These are phyloP conservation scores for Sycobia sp. DNA, from an alignment of 1,140 invertebrate genomes.

Conservation along the genomic window DNA sequence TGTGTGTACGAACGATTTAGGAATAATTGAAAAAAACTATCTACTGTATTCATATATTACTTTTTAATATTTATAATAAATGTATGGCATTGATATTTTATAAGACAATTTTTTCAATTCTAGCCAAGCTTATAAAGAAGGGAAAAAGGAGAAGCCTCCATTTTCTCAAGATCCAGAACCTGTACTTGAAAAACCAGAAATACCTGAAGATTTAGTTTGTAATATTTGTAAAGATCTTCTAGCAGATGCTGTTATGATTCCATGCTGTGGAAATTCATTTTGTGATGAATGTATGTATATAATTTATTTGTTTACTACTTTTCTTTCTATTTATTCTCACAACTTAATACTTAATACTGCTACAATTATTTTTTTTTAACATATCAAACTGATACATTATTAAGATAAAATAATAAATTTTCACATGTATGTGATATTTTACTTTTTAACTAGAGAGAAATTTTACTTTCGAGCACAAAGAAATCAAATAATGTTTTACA, in stretches of 20 bases:
- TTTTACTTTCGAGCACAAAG: too few species aligned
- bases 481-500: too few species aligned
- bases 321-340: too few species aligned
- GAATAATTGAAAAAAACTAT: conserved; percentile 30
- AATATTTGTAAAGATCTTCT: conserved; percentile 91
- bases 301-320: conserved; percentile 8
- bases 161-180: conserved; percentile 67
- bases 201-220: conserved; percentile 91
- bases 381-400: too few species aligned
- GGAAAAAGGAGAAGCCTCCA: conserved; percentile 71
- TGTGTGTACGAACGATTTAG: too few species aligned
- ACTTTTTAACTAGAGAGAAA: too few species aligned
- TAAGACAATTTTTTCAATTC: conserved; percentile 30
- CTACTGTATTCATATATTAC: neutral
- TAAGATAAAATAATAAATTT: too few species aligned
- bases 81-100: too few species aligned
- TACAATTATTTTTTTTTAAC: too few species aligned
- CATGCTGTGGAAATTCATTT: conserved; percentile 96
- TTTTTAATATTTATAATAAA: too few species aligned
- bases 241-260: conserved; percentile 94
- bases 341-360: too few species aligned
- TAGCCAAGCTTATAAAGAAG: conserved; percentile 80
- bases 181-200: conserved; percentile 70
- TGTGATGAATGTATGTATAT: conserved; percentile 92
- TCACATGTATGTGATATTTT: too few species aligned